Conservation (phyloP, 1,140 invertebrate species). For the Anoplolepis gracilipes region DNA sequence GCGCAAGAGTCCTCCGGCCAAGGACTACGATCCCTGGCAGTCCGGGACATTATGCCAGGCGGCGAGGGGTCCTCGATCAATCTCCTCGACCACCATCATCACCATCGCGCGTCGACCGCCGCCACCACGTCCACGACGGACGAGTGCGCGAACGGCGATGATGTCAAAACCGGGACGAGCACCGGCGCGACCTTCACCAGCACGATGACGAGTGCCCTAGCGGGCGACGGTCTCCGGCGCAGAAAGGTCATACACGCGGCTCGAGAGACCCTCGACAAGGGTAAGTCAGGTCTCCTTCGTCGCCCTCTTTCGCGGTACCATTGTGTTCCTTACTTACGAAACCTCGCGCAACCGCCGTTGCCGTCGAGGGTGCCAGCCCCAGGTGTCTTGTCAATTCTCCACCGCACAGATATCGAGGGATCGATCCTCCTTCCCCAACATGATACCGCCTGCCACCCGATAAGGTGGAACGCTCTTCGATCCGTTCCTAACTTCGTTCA, state of each 20-base stretch:
- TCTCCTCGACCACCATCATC: slow-evolving; percentile 70
- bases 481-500: slow-evolving; percentile 24
- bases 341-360: slow-evolving; percentile 54
- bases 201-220: slow-evolving; percentile 68
- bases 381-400: background rate
- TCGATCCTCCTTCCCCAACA: slow-evolving; percentile 59
- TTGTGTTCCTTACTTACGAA: slow-evolving; percentile 56
- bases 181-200: slow-evolving; percentile 59
- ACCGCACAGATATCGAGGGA: slow-evolving; percentile 20
- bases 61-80: slow-evolving; percentile 84
- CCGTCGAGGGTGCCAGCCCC: background rate
- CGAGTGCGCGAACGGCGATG: slow-evolving; percentile 75
- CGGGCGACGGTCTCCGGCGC: slow-evolving; percentile 83
- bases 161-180: slow-evolving; percentile 68
- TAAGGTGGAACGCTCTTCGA: slow-evolving; percentile 34
- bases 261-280: slow-evolving; percentile 88
- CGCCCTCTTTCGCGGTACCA: background rate
- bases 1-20: slow-evolving; percentile 81
- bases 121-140: slow-evolving; percentile 55
- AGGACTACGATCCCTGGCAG: slow-evolving; percentile 79
- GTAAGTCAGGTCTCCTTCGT: slow-evolving; percentile 79
- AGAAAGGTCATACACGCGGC: slow-evolving; percentile 88
- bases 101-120: slow-evolving; percentile 28
- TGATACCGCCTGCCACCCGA: slow-evolving; percentile 32
- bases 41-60: slow-evolving; percentile 83